These are phyloP conservation scores for Dexiosoma caninum DNA, from an alignment of 2,888 invertebrate genomes.

Conservation along the genomic window DNA sequence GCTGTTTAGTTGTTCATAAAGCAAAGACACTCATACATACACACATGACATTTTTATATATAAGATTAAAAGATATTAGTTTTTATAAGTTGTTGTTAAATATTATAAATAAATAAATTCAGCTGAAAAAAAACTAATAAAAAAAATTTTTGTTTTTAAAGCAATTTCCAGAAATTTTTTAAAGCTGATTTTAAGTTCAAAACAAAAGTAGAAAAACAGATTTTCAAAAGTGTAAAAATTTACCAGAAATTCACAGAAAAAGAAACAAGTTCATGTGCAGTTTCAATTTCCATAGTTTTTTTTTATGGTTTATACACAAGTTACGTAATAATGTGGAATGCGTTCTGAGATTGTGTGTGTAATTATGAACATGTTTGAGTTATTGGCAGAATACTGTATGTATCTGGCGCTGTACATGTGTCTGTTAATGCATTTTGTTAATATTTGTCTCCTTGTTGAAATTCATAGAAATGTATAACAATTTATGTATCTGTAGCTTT, in stretches of 20 bases:
- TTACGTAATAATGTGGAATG: neutral
- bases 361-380: neutral
- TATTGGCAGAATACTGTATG: neutral
- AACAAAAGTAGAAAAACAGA: neutral
- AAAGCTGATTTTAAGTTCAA: conserved; percentile 57
- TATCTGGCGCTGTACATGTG: neutral
- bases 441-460: conserved; percentile 33
- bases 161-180: no score
- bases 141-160: no score
- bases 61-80: no score
- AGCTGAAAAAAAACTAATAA: no score
- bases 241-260: neutral
- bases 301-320: neutral
- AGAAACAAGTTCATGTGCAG: neutral
- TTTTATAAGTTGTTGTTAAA: no score
- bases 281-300: no score
- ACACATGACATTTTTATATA: no score
- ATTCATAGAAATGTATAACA: neutral
- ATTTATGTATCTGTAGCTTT: neutral
- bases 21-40: no score
- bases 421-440: conserved; percentile 15
- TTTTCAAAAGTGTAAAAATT: neutral
- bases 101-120: no score
- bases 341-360: neutral
- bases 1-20: no score